A percentile compares a stretch with the other conserved stretches of the same genome.
These are phyloP conservation scores for Girardinichthys multiradiatus DNA, from an alignment of 2,113 vertebrate genomes.

Conservation along the genomic window DNA sequence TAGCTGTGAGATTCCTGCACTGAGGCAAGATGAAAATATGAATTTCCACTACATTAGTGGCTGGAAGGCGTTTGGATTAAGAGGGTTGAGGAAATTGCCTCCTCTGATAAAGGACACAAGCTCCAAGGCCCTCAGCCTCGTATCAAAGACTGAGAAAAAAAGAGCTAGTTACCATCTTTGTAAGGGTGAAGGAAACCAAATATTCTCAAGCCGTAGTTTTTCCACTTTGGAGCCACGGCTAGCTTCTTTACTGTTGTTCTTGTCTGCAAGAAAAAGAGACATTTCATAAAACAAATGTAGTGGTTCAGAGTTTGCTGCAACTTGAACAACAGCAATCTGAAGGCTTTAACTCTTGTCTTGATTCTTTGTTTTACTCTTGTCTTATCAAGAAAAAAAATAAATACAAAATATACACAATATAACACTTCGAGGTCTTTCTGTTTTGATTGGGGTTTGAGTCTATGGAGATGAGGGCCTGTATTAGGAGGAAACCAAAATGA, in stretches of 20 bases:
- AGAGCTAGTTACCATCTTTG: slow-evolving; percentile 88
- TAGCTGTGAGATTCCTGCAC: slow-evolving; percentile 37
- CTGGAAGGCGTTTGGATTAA: slow-evolving; percentile 41
- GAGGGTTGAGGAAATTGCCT: slow-evolving; percentile 38
- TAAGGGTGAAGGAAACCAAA: slow-evolving; percentile 97
- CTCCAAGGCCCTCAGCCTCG: slow-evolving; percentile 21
- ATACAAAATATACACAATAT: background rate
- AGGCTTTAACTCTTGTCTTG: background rate
- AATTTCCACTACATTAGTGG: slow-evolving; percentile 50
- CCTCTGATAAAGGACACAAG: slow-evolving; percentile 37
- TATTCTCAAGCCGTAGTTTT: slow-evolving; percentile 95
- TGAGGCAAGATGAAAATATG: slow-evolving; percentile 51
- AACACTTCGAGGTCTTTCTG: background rate
- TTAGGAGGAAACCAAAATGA: background rate
- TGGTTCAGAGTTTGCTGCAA: background rate
- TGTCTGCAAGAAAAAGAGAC: slow-evolving; percentile 73
- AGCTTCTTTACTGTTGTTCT: slow-evolving; percentile 93
- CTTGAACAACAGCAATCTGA: background rate
- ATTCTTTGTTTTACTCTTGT: background rate
- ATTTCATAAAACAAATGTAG: background rate
- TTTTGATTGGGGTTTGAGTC: background rate
- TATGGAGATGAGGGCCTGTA: background rate
- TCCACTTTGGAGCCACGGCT: slow-evolving; percentile 98
- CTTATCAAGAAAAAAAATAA: background rate
- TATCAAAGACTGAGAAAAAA: slow-evolving; percentile 28